Evolutionary conservation across 2,113 vertebrate species (phyloP), one percentile per base, ranked within the genome.

Genomic region (Nipponia nippon): DNA sequence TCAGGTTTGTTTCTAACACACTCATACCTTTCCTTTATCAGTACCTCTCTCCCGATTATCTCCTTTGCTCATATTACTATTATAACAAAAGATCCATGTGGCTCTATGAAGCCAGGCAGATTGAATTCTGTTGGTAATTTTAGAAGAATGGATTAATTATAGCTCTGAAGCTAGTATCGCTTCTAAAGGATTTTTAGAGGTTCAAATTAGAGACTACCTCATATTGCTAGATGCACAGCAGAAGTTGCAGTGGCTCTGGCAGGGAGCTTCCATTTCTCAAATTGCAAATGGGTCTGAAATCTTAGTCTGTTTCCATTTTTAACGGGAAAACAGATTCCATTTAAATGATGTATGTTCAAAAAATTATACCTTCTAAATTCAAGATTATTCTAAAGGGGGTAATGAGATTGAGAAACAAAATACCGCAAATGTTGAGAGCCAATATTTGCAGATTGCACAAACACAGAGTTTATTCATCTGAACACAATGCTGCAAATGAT

Each of bases 371-470:
- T 94, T 79, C 6, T 19, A 40, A 82, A 91, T 73, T 82, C 62
- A 53, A 7, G 69, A 61, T 79, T 50, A 9, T 95, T 95, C 76
- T 58, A 6, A 84, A 94, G 66, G 81, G 44, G 40, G 79, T 66
- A 25, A 83, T 81, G 90, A 50, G 89, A 70, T 92, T 92, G 93
- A 53, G 95, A 96, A 97, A 91, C 46, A 83, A 73, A 93, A 93
- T 66, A 9, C 40, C 21, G 7, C 71, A 6, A 32, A n/a, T 62
- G 75, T 16, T 46, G 56, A 87, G 84, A 93, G 87, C 87, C 89
- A 97, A 55, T 91, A 71, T 96, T 97, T 97, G 91, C 89, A 95
- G 93, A 95, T 95, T 96, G 96, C 95, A 96, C 81, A 89, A 95
- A 91, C 88, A 81, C 42, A 2, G 72, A 63, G 86, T 97, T 95